phyloP scores from a whole-genome alignment of 64 coral and sea anemone species.

The Pachyseris speciosa region DNA sequence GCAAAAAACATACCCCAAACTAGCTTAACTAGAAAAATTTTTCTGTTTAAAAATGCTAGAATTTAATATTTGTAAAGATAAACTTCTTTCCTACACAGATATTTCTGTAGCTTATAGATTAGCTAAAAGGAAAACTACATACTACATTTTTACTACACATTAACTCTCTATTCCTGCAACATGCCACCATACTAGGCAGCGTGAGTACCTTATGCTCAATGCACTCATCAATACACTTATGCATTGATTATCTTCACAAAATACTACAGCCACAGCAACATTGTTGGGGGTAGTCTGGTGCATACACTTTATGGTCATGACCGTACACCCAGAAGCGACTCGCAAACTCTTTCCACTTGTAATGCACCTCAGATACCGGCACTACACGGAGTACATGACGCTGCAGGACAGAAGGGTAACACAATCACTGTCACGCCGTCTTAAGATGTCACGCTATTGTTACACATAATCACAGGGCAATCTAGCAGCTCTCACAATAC shows the following conservation, averaged over 20 bases:
- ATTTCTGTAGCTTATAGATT: no score
- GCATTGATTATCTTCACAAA: not conserved
- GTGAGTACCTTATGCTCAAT: not conserved
- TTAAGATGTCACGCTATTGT: no score
- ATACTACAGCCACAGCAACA: slow-evolving; percentile 97
- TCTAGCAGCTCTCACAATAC: no score
- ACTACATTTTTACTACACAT: no score
- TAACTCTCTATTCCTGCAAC: not conserved
- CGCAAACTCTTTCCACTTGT: slow-evolving; percentile 75
- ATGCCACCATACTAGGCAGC: not conserved
- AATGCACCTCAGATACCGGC: slow-evolving; percentile 90
- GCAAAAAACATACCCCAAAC: no score
- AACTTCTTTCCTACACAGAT: no score
- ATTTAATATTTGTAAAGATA: no score
- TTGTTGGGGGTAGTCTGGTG: slow-evolving; percentile 97
- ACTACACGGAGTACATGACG: slow-evolving; percentile 89
- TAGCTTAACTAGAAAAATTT: no score
- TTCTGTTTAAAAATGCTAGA: no score
- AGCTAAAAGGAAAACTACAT: no score
- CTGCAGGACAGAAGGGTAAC: slow-evolving; percentile 7
- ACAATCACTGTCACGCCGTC: not conserved
- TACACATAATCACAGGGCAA: no score
- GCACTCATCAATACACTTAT: not conserved
- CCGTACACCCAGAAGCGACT: slow-evolving; percentile 92
- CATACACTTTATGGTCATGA: slow-evolving; percentile 89